Conservation (phyloP, 2,888 invertebrate species). For the Metalampra italica region DNA sequence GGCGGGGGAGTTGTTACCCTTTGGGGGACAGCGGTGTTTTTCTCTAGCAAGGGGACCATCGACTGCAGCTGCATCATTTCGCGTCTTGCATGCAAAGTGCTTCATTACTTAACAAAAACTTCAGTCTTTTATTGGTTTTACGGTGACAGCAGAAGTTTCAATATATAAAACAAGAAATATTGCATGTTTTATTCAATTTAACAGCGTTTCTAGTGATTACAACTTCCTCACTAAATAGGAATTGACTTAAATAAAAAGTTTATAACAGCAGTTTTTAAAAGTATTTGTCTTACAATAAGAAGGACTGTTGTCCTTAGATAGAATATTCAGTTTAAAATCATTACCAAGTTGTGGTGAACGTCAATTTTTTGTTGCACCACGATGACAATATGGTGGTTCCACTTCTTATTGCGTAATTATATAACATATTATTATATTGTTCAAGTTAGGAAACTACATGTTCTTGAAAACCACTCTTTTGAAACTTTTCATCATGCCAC, state of each 20-base stretch:
- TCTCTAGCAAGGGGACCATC: not conserved
- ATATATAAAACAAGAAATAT: not conserved
- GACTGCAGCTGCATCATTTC: constrained; percentile 25
- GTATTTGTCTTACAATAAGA: too few relatives aligned
- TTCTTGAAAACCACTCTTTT: constrained; percentile 11
- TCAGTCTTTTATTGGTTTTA: not conserved
- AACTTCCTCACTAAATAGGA: too few relatives aligned
- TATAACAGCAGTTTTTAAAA: too few relatives aligned
- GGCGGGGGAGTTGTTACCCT: not conserved
- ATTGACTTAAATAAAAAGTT: too few relatives aligned
- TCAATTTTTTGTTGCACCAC: constrained; percentile 15
- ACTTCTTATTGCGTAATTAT: constrained; percentile 14
- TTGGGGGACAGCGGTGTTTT: not conserved
- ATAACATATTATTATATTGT: constrained; percentile 10
- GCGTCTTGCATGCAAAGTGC: constrained; percentile 39
- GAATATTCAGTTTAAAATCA: not conserved
- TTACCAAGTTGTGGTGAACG: not conserved
- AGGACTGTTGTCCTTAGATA: too few relatives aligned
- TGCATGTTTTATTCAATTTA: not conserved
- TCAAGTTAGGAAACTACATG: constrained; percentile 17
- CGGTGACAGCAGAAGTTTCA: not conserved
- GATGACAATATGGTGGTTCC: constrained; percentile 13
- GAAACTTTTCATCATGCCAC: constrained; percentile 2
- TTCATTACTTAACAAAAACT: constrained; percentile 38
- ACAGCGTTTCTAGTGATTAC: too few relatives aligned